Percentiles rank a stretch among this genome's conserved stretches.
Conservation (phyloP, 1,140 invertebrate genomes). For the Drosophila mayri region DNA sequence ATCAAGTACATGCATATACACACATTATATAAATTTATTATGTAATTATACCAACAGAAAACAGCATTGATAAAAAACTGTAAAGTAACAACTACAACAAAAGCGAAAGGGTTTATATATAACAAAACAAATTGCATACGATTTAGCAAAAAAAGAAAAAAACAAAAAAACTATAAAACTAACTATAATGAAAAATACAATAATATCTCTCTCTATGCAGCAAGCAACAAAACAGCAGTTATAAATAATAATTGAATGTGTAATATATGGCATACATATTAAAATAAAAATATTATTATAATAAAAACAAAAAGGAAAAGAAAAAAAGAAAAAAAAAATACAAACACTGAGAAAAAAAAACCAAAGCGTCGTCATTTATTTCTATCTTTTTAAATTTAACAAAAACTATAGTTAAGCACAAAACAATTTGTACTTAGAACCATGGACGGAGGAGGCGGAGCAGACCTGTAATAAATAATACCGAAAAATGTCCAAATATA, state of each 20-base stretch:
- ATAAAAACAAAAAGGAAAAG: constrained; percentile 36
- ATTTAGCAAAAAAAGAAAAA: constrained; percentile 31
- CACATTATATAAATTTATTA: constrained; percentile 45
- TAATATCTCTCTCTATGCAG: constrained; percentile 67
- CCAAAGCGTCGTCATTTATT: constrained; percentile 52
- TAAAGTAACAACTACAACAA: constrained; percentile 61
- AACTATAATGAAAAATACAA: constrained; percentile 71
- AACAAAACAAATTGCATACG: constrained; percentile 61
- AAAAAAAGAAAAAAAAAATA: constrained; percentile 52
- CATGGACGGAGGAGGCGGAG: constrained; percentile 2
- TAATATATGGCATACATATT: constrained; percentile 67
- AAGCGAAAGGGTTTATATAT: constrained; percentile 58
- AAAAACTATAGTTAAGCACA: constrained; percentile 48
- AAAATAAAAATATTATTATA: constrained; percentile 59
- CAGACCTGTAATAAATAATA: constrained; percentile 31
- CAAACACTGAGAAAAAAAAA: constrained; percentile 61
- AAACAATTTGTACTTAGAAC: constrained; percentile 50
- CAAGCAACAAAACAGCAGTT: constrained; percentile 53
- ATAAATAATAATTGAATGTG: constrained; percentile 64
- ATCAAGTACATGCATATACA: constrained; percentile 40
- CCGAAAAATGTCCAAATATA: constrained; percentile 32
- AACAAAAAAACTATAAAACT: constrained; percentile 58
- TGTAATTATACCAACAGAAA: constrained; percentile 73
- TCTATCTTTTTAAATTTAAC: constrained; percentile 11
- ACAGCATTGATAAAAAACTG: constrained; percentile 60